Base-by-base conservation (phyloP, 2,797 vertebrate genomes). In the Tamandua tetradactyla region DNA sequence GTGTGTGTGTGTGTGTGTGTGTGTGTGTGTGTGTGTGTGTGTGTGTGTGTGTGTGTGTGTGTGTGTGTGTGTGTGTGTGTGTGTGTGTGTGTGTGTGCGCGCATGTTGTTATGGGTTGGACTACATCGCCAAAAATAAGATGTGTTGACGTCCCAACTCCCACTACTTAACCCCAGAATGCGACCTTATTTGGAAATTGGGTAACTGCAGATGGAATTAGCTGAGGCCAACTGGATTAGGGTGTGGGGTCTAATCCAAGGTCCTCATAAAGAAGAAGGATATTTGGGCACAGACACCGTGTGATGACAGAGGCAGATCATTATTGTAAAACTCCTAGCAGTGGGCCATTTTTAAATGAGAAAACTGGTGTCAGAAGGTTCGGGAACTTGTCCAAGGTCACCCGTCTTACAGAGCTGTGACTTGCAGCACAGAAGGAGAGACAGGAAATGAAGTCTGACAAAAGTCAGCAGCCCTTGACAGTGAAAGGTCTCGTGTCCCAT, bases 281-380 rank as follows among this genome's bases (percentile, higher is more conserved):
- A 55, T 55, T 20, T 55, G 52, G 52, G 20, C 6, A 55, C 52
- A 55, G 20, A 3, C 18, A 20, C 52, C 52, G 20, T 55, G 6
- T 55, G 17, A 55, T 17, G 52, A 20, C 17, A 18, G 52, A 55
- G 2, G 52, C 52, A 55, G 52, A 55, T 55, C 18, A 55, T 55
- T 55, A 49, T 49, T n/a, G 11, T 37, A 66, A 57, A 80, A 64
- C 40, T 37, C n/a, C 47, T 64, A 18, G 4, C 23, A 82, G 11
- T 37, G 68, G 52, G 47, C 17, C 30, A 61, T 68, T 81, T 71
- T 84, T 9, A 61, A 40, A 52, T 66, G 32, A 79, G 23, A 66
- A 86, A 72, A 55, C 44, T 78, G 49, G 83, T 14, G 35, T n/a
- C 30, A 72, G 86, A 89, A 81, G 13, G 40, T 17, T 62, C 30